phyloP scores from a whole-genome alignment of 2,797 vertebrate species.

The Helostoma temminkii region DNA sequence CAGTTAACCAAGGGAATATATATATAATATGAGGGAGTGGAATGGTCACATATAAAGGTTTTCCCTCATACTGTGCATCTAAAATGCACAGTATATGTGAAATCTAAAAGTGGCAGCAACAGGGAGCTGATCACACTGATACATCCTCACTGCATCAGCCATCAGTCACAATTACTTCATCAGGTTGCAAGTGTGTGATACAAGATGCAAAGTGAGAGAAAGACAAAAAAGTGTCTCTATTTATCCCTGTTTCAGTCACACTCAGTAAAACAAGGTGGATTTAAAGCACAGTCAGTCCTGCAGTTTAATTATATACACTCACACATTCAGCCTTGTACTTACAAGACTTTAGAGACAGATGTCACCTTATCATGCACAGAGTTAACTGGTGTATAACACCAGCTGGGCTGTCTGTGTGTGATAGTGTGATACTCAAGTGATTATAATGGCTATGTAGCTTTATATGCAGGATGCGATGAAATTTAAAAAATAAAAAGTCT shows the following conservation, averaged over 20 bases:
- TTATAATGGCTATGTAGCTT: slow-evolving; percentile 13
- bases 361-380: slow-evolving; percentile 20
- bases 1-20: background rate
- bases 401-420: slow-evolving; percentile 28
- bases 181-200: background rate
- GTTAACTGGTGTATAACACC: slow-evolving; percentile 20
- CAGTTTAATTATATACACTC: background rate
- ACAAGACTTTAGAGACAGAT: slow-evolving; percentile 24
- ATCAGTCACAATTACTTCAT: slow-evolving; percentile 3
- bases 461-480: slow-evolving; percentile 30
- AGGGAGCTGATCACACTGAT: slow-evolving; percentile 22
- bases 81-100: too few relatives aligned
- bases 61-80: background rate
- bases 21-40: background rate
- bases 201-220: slow-evolving; percentile 15
- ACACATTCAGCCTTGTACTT: slow-evolving; percentile 4
- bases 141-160: slow-evolving; percentile 19
- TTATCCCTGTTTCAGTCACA: background rate
- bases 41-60: slow-evolving; percentile 2
- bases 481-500: background rate
- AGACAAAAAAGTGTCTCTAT: background rate
- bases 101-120: slow-evolving; percentile 26
- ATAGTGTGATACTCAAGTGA: slow-evolving; percentile 25
- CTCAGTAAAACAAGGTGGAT: background rate
- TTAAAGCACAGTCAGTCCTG: slow-evolving; percentile 13